Evolutionary conservation across 2,113 vertebrate species (phyloP).

Genomic region (Plecturocebus donacophilus): DNA sequence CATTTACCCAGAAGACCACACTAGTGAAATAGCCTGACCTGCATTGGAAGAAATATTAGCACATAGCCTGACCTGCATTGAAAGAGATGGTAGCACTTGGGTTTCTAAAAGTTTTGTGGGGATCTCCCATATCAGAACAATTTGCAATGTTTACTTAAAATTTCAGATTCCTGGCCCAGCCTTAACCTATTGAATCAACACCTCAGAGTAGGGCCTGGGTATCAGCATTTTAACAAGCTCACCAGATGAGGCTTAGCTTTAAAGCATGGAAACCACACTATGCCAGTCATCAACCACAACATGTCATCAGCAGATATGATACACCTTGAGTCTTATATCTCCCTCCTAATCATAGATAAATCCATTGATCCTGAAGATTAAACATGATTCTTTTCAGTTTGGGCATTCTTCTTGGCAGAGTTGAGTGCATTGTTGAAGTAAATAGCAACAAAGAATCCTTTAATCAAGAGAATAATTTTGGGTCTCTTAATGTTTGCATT

Average conservation of each 20-base stretch:
- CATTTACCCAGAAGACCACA: neutral
- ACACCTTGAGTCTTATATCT: neutral
- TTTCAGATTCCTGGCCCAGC: neutral
- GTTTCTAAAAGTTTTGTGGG: neutral
- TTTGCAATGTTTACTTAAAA: neutral
- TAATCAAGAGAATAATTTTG: neutral
- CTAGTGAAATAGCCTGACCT: neutral
- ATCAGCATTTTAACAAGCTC: neutral
- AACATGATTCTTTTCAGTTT: neutral
- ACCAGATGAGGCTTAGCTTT: neutral
- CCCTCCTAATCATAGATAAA: neutral
- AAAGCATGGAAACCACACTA: neutral
- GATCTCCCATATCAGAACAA: fast-evolving
- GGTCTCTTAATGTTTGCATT: neutral
- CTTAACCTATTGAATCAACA: neutral
- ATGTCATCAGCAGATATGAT: neutral
- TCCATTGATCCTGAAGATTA: neutral
- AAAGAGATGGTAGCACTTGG: neutral
- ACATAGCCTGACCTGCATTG: neutral
- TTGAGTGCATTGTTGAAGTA: neutral
- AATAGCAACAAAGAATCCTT: neutral
- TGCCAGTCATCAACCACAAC: neutral
- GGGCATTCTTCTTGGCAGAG: neutral
- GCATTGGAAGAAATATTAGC: neutral
- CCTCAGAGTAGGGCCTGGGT: no score